Evolutionary conservation across 2,888 invertebrate genomes (phyloP).

Genomic region (Melinopterus prodromus): DNA sequence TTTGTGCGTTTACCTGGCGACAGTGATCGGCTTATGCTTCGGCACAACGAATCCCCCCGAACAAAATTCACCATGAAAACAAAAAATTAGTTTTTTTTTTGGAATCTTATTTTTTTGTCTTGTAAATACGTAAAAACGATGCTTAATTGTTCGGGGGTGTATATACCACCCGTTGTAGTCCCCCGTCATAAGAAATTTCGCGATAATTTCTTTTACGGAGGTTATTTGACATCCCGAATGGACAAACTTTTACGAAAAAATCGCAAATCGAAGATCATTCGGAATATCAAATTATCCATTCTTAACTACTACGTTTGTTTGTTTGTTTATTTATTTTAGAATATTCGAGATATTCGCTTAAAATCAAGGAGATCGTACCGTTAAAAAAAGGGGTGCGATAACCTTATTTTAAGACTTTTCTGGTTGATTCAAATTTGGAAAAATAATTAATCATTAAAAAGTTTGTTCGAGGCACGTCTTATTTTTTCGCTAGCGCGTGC

Average conservation of each 20-base stretch:
- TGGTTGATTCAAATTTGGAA: too few species aligned
- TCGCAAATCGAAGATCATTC: neutral
- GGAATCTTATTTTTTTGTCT: neutral
- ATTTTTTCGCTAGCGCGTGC: too few species aligned
- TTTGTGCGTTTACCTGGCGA: neutral
- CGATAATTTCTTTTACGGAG: neutral
- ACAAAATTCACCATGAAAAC: neutral
- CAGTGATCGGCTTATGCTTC: neutral
- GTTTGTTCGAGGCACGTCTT: too few species aligned
- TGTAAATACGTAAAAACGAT: neutral
- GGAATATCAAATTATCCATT: neutral
- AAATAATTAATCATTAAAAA: too few species aligned
- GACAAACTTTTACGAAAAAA: neutral
- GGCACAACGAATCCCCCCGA: neutral
- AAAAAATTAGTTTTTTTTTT: conserved; percentile 9
- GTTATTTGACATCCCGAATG: neutral
- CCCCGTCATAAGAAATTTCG: neutral
- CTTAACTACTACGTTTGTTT: neutral
- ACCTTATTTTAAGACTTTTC: too few species aligned
- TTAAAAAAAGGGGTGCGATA: too few species aligned
- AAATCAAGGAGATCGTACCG: too few species aligned
- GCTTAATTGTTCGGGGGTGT: neutral
- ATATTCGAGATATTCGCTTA: neutral
- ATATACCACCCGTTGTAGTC: neutral
- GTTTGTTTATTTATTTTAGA: neutral